Conservation (phyloP, 1,140 invertebrate genomes). For the Drusus annulatus region DNA sequence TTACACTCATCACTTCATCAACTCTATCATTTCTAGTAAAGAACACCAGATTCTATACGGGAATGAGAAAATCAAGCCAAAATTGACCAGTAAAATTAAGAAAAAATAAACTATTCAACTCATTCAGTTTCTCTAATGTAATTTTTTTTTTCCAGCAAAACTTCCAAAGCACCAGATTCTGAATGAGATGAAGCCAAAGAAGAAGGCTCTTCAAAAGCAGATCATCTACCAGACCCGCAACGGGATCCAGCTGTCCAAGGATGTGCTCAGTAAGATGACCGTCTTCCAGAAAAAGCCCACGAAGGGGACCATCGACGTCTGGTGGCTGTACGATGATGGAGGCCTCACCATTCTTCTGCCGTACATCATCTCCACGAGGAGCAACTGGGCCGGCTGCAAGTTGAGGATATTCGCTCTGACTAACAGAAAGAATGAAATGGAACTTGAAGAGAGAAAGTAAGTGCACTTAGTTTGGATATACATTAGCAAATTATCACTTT, state of each 20-base stretch:
- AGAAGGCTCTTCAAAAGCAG: conserved; percentile 67
- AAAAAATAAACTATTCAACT: no score
- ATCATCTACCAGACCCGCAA: conserved; percentile 69
- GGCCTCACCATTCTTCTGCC: conserved; percentile 93
- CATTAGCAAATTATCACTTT: no score
- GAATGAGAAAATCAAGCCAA: no score
- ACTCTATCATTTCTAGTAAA: no score
- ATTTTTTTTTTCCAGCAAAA: conserved; percentile 20
- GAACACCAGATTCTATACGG: no score
- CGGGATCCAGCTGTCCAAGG: conserved; percentile 73
- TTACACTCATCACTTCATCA: no score
- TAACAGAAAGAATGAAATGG: conserved; percentile 87
- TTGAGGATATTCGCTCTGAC: conserved; percentile 92
- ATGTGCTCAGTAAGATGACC: conserved; percentile 77
- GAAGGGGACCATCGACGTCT: conserved; percentile 91
- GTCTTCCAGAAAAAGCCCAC: conserved; percentile 77
- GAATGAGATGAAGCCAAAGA: conserved; percentile 64
- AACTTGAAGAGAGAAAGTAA: conserved; percentile 92
- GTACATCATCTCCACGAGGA: conserved; percentile 91
- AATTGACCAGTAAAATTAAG: no score
- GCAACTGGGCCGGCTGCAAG: conserved; percentile 88
- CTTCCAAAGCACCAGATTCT: conserved; percentile 38
- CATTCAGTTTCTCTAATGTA: no score
- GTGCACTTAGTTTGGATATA: conserved; percentile 57
- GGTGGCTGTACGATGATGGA: conserved; percentile 98